Conservation (phyloP, 2,113 vertebrate species). For the Candoia aspera region DNA sequence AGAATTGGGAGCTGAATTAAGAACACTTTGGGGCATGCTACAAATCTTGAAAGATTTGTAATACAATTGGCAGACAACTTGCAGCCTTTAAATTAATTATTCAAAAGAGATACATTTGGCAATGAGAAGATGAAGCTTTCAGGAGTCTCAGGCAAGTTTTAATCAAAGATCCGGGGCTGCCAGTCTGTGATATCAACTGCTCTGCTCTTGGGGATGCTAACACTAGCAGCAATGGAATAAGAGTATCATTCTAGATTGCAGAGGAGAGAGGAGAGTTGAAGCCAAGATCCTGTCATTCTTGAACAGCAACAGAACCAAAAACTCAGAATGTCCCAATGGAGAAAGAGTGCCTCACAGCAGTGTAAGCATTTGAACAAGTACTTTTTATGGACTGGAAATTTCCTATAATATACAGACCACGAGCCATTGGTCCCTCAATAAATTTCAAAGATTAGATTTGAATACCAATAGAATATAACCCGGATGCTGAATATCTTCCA, state of each 20-base stretch:
- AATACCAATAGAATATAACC: not conserved
- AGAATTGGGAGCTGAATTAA: not conserved
- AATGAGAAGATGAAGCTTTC: not conserved
- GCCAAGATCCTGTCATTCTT: not conserved
- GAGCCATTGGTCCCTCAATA: not conserved
- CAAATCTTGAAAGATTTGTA: not conserved
- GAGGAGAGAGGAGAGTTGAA: not conserved
- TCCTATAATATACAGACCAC: not conserved
- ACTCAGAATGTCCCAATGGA: not conserved
- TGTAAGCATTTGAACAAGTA: not conserved
- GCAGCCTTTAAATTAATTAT: not conserved
- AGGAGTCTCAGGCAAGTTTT: not conserved
- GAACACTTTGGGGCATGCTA: not conserved
- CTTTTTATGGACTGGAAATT: not conserved
- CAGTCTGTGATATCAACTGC: not conserved
- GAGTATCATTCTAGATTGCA: not conserved
- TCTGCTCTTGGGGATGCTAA: not conserved
- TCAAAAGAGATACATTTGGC: not conserved
- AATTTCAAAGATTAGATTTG: not conserved
- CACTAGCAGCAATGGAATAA: not conserved
- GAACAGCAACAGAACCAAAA: not conserved
- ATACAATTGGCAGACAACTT: not conserved
- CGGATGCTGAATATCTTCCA: not conserved
- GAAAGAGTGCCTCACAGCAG: not conserved
- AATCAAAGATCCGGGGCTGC: not conserved